Percentiles rank a stretch among this genome's conserved stretches.
These are phyloP conservation scores for Nowickia ferox DNA, from an alignment of 2,888 invertebrate genomes.

Conservation along the genomic window DNA sequence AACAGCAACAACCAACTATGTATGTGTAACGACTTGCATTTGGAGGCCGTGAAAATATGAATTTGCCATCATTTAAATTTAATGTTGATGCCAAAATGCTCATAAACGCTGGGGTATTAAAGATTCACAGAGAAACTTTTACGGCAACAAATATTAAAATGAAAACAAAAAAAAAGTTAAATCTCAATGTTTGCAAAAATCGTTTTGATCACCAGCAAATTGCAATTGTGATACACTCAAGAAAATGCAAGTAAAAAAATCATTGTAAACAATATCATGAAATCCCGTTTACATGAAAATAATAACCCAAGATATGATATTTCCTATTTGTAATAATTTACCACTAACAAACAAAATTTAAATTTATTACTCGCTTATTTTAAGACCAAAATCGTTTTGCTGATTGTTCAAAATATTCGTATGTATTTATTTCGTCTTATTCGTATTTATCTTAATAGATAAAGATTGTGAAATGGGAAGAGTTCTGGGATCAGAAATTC, in stretches of 20 bases:
- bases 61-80: constrained; percentile 71
- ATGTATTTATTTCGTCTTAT: no score
- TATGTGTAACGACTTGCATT: constrained; percentile 21
- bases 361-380: neutral
- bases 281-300: no score
- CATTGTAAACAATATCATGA: neutral
- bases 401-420: no score
- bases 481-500: no score
- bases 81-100: constrained; percentile 70
- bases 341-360: neutral
- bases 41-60: constrained; percentile 62
- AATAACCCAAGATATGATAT: no score
- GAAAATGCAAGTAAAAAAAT: neutral
- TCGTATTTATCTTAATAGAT: no score
- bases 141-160: constrained; percentile 5
- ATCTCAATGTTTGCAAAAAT: constrained; percentile 24
- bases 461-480: no score
- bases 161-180: constrained; percentile 29
- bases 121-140: constrained; percentile 47
- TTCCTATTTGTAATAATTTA: no score
- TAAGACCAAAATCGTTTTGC: no score
- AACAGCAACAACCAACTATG: neutral
- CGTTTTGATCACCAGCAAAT: constrained; percentile 8
- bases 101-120: constrained; percentile 66
- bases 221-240: constrained; percentile 31